Conservation (phyloP, 2,113 vertebrate genomes). For the Diphyllodes magnificus region DNA sequence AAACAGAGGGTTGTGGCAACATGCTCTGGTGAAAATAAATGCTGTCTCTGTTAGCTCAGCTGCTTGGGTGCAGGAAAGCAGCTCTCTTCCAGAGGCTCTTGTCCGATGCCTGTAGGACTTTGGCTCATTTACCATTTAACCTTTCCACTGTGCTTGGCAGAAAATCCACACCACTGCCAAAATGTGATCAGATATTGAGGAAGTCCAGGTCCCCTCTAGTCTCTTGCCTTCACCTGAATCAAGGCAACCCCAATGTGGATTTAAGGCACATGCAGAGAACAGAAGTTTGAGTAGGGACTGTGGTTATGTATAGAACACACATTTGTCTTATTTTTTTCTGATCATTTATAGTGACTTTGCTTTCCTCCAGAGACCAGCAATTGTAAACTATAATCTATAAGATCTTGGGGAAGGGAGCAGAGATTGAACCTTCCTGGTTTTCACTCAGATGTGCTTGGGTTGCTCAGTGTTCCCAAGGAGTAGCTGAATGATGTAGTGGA, state of each 20-base stretch:
- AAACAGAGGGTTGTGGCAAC: neutral
- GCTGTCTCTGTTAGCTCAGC: slow-evolving; percentile 21
- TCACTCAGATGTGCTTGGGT: neutral
- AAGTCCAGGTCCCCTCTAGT: neutral
- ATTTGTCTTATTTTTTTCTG: neutral
- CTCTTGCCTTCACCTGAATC: neutral
- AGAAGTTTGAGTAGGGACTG: neutral
- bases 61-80: neutral
- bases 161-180: neutral
- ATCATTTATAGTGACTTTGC: neutral
- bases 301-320: neutral
- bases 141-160: neutral
- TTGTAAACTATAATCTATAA: neutral
- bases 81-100: neutral
- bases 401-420: neutral
- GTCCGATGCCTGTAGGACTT: neutral
- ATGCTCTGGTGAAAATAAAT: neutral
- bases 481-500: fast-evolving
- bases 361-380: neutral
- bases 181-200: neutral
- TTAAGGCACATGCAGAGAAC: neutral
- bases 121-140: neutral
- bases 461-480: neutral
- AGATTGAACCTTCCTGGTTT: neutral
- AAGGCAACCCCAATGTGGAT: neutral